Percentiles rank a stretch among this genome's conserved stretches.
phyloP scores from a whole-genome alignment of 1,140 invertebrate genomes.

The Aphidius ervi region DNA sequence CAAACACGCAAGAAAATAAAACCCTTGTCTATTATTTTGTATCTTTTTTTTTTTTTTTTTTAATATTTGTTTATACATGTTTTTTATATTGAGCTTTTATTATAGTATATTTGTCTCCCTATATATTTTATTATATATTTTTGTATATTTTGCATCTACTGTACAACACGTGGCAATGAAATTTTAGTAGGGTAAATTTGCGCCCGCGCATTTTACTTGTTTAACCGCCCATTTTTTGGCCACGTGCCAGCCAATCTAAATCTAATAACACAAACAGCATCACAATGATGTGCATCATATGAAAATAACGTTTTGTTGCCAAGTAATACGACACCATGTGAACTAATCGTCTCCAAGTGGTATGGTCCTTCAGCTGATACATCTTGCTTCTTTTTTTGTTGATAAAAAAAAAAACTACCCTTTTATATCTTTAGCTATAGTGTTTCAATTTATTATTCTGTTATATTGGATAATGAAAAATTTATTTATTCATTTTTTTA shows the following conservation, averaged over 20 bases:
- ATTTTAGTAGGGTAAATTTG: not conserved
- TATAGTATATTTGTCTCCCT: too few species aligned
- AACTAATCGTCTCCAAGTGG: slow-evolving; percentile 49
- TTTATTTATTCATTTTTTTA: slow-evolving; percentile 4
- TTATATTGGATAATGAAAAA: not conserved
- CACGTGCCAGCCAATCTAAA: slow-evolving; percentile 48
- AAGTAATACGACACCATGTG: slow-evolving; percentile 50
- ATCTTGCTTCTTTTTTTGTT: slow-evolving; percentile 45
- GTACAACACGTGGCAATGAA: slow-evolving; percentile 2
- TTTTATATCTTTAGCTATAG: not conserved
- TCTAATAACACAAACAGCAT: slow-evolving; percentile 51
- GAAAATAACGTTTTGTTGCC: slow-evolving; percentile 21
- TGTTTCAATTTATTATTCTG: slow-evolving; percentile 11
- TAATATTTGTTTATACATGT: not conserved
- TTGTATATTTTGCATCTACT: too few species aligned
- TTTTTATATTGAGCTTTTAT: too few species aligned
- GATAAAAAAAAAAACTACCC: not conserved
- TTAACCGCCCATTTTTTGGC: slow-evolving; percentile 13
- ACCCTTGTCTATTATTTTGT: slow-evolving; percentile 23
- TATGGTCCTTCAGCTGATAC: slow-evolving; percentile 36
- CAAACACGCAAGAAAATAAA: slow-evolving; percentile 20
- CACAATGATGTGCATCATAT: slow-evolving; percentile 34
- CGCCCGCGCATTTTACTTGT: slow-evolving; percentile 16
- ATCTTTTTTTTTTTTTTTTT: slow-evolving; percentile 18
- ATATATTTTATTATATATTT: too few species aligned